Percentiles rank a stretch among this genome's conserved stretches.
phyloP scores from a whole-genome alignment of 2,797 vertebrate species.

The Phylloscopus collybita region DNA sequence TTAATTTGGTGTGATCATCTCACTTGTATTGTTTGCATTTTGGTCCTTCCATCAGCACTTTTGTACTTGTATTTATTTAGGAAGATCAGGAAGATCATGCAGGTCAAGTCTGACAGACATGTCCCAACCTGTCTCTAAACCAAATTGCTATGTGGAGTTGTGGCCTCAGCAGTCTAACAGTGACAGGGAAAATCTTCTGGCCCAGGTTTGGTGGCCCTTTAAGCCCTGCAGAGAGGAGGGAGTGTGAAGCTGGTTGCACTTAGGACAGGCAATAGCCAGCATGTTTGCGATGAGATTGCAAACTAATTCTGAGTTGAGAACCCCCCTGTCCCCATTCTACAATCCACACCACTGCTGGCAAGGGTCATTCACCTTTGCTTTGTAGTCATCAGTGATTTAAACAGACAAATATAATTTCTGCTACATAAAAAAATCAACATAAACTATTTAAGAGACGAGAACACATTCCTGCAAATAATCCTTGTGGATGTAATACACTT shows the following conservation, averaged over 20 bases:
- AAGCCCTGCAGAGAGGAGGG: not conserved
- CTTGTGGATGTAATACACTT: not conserved
- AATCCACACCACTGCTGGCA: not conserved
- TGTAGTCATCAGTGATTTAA: not conserved
- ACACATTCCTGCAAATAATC: not conserved
- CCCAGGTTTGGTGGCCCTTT: not conserved
- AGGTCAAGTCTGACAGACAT: not conserved
- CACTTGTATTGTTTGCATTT: not conserved
- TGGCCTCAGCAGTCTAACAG: not conserved
- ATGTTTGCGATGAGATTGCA: not conserved
- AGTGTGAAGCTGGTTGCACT: not conserved
- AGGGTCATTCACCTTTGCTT: not conserved
- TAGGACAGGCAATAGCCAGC: not conserved
- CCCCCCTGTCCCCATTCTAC: not conserved
- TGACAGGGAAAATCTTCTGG: not conserved
- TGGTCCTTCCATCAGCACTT: not conserved
- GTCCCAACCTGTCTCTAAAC: not conserved
- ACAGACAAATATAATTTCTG: not conserved
- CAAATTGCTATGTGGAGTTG: not conserved
- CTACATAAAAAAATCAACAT: not conserved
- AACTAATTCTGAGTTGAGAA: rapidly evolving
- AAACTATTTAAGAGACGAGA: not conserved
- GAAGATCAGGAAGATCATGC: not conserved
- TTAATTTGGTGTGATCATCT: not conserved
- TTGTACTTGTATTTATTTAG: not conserved